Evolutionary conservation across 2,888 invertebrate species (phyloP).

Genomic region (Salpingus planirostris): DNA sequence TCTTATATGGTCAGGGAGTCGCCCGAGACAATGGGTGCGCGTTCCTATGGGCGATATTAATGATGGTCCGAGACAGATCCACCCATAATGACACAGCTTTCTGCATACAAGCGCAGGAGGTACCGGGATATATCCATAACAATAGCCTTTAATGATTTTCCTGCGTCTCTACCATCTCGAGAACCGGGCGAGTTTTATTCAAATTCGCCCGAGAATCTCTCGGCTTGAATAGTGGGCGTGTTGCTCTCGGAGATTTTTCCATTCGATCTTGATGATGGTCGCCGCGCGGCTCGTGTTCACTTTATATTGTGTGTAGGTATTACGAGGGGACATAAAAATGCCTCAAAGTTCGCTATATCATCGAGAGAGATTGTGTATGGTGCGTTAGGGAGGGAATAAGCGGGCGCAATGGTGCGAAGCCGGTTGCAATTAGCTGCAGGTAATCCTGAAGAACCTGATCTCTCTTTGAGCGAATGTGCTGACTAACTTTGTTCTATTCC

Average conservation of each 20-base stretch:
- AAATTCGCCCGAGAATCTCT: constrained; percentile 1
- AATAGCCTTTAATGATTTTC: constrained; percentile 10
- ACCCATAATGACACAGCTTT: constrained; percentile 19
- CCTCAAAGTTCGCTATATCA: too few species aligned
- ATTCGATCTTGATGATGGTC: background rate
- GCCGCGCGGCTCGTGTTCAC: constrained; percentile 2
- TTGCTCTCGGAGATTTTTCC: background rate
- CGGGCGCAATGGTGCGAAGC: too few species aligned
- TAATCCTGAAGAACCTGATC: too few species aligned
- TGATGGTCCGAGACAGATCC: constrained; percentile 14
- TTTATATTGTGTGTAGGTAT: background rate
- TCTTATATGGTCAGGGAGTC: constrained; percentile 6
- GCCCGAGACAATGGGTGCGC: constrained; percentile 11
- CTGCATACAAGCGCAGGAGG: constrained; percentile 9
- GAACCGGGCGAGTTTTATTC: constrained; percentile 1
- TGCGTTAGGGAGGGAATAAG: too few species aligned
- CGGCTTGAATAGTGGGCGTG: constrained; percentile 2
- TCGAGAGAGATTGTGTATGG: too few species aligned
- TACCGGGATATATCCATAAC: constrained; percentile 16
- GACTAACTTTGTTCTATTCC: too few species aligned
- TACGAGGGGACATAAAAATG: too few species aligned
- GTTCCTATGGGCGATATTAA: constrained; percentile 9
- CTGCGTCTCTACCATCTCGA: background rate
- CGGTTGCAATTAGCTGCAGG: too few species aligned
- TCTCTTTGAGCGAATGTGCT: too few species aligned